phyloP scores from a whole-genome alignment of 2,888 invertebrate genomes.

The Adineta ricciae region DNA sequence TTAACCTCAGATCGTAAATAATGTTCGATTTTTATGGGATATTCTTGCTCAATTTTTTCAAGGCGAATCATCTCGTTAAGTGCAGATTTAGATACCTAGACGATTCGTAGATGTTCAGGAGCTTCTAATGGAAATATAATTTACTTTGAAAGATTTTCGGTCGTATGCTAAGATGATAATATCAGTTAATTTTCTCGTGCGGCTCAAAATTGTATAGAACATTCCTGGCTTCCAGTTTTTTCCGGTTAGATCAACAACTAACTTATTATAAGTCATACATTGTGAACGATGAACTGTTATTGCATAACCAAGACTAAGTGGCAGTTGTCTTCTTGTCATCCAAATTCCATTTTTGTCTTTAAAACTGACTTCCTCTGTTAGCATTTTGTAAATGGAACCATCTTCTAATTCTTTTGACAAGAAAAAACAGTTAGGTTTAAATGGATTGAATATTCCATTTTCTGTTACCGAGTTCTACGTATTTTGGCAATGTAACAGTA shows the following conservation, averaged over 20 bases:
- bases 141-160: not conserved
- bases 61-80: not conserved
- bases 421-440: not conserved
- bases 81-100: not conserved
- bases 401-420: not conserved
- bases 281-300: not conserved
- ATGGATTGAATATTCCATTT: not conserved
- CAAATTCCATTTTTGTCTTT: not conserved
- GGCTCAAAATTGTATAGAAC: not conserved
- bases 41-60: not conserved
- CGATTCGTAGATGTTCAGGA: not conserved
- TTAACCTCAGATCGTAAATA: not conserved
- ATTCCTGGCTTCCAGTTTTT: not conserved
- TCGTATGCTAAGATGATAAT: not conserved
- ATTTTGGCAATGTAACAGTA: not conserved
- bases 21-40: not conserved
- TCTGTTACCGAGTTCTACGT: not conserved
- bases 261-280: not conserved
- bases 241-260: not conserved
- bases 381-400: not conserved
- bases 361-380: not conserved
- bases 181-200: not conserved
- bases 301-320: not conserved
- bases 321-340: not conserved
- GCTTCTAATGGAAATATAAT: not conserved